These are phyloP conservation scores for Caenorhabditis remanei DNA, from an alignment of 1,140 invertebrate genomes.

Conservation along the genomic window DNA sequence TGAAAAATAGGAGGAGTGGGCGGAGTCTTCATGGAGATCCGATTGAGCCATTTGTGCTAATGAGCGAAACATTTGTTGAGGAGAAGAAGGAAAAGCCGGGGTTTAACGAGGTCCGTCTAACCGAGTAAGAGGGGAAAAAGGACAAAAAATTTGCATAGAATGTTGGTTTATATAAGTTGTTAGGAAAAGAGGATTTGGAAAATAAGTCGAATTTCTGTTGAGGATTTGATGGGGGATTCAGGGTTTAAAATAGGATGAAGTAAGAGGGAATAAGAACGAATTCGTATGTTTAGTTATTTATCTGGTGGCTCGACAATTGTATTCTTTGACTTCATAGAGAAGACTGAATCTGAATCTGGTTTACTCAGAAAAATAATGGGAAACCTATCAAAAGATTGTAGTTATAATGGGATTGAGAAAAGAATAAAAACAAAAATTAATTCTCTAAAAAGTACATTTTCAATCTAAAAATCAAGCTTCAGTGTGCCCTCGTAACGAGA, in stretches of 20 bases:
- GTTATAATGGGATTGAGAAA: too few species aligned
- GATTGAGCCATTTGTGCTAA: slow-evolving; percentile 55
- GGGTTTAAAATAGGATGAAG: too few species aligned
- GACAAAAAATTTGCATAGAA: slow-evolving; percentile 48
- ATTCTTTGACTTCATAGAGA: too few species aligned
- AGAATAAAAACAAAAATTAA: too few species aligned
- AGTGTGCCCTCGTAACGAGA: neutral
- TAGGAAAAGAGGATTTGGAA: neutral
- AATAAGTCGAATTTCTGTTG: neutral
- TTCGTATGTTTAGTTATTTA: too few species aligned
- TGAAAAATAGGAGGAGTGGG: neutral
- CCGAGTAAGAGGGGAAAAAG: neutral
- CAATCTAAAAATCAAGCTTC: neutral
- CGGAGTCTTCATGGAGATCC: slow-evolving; percentile 2
- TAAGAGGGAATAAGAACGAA: too few species aligned
- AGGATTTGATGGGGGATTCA: too few species aligned
- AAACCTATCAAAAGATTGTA: too few species aligned
- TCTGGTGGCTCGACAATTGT: too few species aligned
- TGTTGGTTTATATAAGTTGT: slow-evolving; percentile 1
- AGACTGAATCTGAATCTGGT: too few species aligned
- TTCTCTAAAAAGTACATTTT: too few species aligned
- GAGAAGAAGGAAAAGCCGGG: slow-evolving; percentile 17
- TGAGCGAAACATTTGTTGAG: slow-evolving; percentile 53
- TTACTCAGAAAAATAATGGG: too few species aligned
- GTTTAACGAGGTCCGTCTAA: slow-evolving; percentile 38